These are phyloP conservation scores for Ochropacha duplaris DNA, from an alignment of 2,888 invertebrate genomes.

Conservation along the genomic window DNA sequence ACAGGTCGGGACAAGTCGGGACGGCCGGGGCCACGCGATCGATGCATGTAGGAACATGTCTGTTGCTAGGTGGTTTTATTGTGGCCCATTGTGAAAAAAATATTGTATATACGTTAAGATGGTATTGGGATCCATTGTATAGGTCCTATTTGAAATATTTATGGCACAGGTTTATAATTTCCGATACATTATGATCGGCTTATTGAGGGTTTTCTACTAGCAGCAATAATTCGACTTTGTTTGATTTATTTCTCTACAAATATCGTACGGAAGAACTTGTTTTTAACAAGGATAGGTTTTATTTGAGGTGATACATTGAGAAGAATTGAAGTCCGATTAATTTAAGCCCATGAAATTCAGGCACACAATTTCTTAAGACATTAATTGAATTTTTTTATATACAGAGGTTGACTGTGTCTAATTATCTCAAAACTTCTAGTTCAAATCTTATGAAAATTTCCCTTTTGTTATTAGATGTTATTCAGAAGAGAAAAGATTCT, in stretches of 20 bases:
- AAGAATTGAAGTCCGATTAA: no score
- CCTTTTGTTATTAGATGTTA: neutral
- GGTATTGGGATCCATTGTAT: neutral
- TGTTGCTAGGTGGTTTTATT: conserved; percentile 6
- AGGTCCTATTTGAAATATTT: neutral
- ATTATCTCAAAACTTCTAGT: no score
- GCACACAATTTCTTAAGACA: no score
- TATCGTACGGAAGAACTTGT: no score
- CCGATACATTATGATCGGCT: neutral
- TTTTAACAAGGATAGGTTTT: no score
- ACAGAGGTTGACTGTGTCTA: no score
- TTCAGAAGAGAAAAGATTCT: neutral
- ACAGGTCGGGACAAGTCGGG: conserved; percentile 39
- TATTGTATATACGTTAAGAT: neutral
- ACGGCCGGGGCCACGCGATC: conserved; percentile 9
- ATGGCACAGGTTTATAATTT: neutral
- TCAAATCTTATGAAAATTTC: no score
- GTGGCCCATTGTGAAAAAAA: conserved; percentile 3
- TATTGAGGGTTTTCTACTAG: neutral
- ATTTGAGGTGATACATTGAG: no score
- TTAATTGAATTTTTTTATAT: no score
- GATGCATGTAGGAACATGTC: neutral
- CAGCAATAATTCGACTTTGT: neutral
- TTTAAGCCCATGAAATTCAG: no score
- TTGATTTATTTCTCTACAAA: no score